Evolutionary conservation across 2,113 vertebrate genomes (phyloP).

Genomic region (Aphyosemion australe): DNA sequence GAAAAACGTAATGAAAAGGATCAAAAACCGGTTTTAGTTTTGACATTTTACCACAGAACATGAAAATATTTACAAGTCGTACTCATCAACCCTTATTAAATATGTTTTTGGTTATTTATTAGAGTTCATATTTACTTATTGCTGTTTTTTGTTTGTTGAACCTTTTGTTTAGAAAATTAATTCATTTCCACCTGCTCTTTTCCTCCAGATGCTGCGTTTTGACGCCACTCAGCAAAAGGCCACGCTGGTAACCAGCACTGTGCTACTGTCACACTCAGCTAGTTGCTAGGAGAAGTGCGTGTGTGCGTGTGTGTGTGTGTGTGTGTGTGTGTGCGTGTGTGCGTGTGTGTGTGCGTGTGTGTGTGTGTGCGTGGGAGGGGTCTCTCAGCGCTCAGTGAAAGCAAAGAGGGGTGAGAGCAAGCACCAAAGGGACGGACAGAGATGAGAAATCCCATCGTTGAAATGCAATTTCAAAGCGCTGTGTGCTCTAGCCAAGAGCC

Average conservation of each 20-base stretch:
- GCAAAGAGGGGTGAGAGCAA: conserved; percentile 67
- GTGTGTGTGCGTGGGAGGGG: conserved; percentile 31
- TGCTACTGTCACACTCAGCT: conserved; percentile 19
- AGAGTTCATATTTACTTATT: background rate
- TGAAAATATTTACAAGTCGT: too few relatives aligned
- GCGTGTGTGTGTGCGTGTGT: too few relatives aligned
- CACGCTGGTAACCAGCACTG: conserved; percentile 21
- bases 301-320: conserved; percentile 11
- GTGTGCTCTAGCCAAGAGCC: conserved; percentile 76
- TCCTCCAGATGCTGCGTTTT: background rate
- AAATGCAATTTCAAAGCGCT: conserved; percentile 75
- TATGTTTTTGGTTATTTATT: too few relatives aligned
- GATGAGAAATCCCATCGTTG: conserved; percentile 80
- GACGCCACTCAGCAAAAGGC: background rate
- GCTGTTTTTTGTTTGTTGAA: too few relatives aligned
- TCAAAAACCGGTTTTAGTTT: too few relatives aligned
- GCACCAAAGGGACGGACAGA: conserved; percentile 69
- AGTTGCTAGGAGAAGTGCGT: conserved; percentile 57
- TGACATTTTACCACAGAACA: too few relatives aligned
- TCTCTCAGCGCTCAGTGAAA: conserved; percentile 52
- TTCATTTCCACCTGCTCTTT: background rate
- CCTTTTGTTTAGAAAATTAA: too few relatives aligned
- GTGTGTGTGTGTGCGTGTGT: conserved; percentile 33
- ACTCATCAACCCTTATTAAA: too few relatives aligned
- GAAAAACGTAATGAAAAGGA: too few relatives aligned